Conservation (phyloP, 2,888 invertebrate species). For the Luffia ferchaultella region DNA sequence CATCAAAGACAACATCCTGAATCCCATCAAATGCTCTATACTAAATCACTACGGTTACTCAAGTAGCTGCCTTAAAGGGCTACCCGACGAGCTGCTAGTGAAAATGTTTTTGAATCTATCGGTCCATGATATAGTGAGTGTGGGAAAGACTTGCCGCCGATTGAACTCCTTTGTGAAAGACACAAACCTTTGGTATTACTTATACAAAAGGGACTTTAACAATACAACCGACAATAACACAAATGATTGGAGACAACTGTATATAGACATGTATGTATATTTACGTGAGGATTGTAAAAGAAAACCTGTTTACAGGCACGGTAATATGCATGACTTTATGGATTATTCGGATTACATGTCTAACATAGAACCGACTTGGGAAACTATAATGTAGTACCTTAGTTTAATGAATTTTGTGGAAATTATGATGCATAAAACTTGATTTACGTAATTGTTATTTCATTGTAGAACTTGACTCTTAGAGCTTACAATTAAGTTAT, state of each 20-base stretch:
- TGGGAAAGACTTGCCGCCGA: constrained; percentile 24
- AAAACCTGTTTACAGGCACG: not conserved
- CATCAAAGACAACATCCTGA: constrained; percentile 24
- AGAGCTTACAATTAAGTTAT: too few relatives aligned
- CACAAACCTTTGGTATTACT: constrained; percentile 24
- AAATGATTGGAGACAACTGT: constrained; percentile 20
- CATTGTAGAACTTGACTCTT: too few relatives aligned
- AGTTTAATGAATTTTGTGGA: too few relatives aligned
- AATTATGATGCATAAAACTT: too few relatives aligned
- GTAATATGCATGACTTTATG: not conserved
- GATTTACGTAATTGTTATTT: too few relatives aligned
- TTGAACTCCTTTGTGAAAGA: constrained; percentile 21
- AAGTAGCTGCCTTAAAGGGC: constrained; percentile 22
- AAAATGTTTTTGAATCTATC: constrained; percentile 23
- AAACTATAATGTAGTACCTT: not conserved
- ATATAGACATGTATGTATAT: constrained; percentile 12
- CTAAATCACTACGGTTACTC: constrained; percentile 21
- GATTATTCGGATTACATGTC: not conserved
- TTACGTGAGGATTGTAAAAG: not conserved
- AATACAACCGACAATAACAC: constrained; percentile 15
- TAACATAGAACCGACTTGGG: not conserved
- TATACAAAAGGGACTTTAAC: constrained; percentile 28
- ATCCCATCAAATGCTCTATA: constrained; percentile 24
- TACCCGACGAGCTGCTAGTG: constrained; percentile 25
- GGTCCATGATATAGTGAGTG: constrained; percentile 22